Conservation (phyloP, 2,113 vertebrate species). For the Percina caprodes region DNA sequence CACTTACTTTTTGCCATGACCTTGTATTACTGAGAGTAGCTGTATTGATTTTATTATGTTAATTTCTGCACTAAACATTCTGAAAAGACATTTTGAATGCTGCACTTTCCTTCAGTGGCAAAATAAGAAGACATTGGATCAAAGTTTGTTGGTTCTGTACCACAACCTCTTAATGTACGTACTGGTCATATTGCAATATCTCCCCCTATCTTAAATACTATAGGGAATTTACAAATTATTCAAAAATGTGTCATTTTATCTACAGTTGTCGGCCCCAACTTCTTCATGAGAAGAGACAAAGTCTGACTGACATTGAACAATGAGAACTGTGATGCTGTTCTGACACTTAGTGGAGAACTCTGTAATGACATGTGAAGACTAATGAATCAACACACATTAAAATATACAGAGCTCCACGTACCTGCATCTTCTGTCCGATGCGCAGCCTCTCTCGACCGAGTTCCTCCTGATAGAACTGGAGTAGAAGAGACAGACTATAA, state of each 20-base stretch:
- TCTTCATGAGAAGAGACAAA: constrained; percentile 59
- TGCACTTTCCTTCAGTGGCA: neutral
- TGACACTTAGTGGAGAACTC: constrained; percentile 53
- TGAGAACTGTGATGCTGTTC: constrained; percentile 31
- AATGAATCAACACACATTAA: neutral
- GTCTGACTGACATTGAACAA: constrained; percentile 25
- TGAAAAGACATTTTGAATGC: neutral
- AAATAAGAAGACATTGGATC: neutral
- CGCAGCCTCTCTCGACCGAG: constrained; percentile 83
- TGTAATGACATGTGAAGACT: constrained; percentile 1
- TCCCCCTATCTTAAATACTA: neutral
- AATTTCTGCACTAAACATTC: neutral
- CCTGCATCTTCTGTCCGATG: constrained; percentile 87
- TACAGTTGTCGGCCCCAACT: neutral
- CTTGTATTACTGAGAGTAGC: neutral
- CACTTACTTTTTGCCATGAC: neutral
- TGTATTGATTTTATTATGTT: neutral
- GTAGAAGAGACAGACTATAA: constrained; percentile 33
- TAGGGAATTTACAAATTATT: neutral
- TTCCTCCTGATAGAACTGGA: constrained; percentile 86
- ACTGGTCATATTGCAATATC: neutral
- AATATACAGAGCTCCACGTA: constrained; percentile 44
- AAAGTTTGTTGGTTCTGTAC: neutral
- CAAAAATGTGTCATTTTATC: constrained; percentile 15
- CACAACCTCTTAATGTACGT: neutral